Evolutionary conservation across 2,113 vertebrate genomes (phyloP), one percentile per base, ranked within the genome.

Genomic region (Ramphastos sulfuratus): DNA sequence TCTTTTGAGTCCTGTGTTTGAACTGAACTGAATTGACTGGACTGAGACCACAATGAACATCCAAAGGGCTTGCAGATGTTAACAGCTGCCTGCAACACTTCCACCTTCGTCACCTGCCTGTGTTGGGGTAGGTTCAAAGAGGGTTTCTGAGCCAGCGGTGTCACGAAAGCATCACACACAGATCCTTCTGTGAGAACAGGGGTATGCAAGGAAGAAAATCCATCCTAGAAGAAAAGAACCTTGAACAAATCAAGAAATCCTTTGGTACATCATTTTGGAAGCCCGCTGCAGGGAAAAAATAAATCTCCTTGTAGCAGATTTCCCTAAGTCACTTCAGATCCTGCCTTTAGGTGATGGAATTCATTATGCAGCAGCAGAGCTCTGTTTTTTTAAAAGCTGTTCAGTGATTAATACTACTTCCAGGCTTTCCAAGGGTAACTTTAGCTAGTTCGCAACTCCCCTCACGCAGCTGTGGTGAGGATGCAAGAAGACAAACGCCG

Each of bases 1-100:
- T 6, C 11, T 14, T 58, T 5, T 0, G 1, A 33, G 79, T 3
- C 15, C 56, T 13, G 13, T 0, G 1, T 28, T 58, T 23, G 24
- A 50, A 18, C 7, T 5, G 39, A 15, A 8, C 20, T 7, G 46
- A 18, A 12, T 1, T 52, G 50, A 52, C 50, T 12, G 65, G 13
- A 10, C 19, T 18, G 27, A 19, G 54, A 17, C 5, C 50, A 18
- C 44, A 13, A 25, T 64, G 37, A 19, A 21, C 1, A 5, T 30
- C 48, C 50, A 21, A 19, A 7, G 14, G 9, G 4, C 27, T 25
- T 25, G 27, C 16, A 20, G 48, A 27, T 6, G 18, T 13, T 2
- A 10, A 1, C 0, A 73, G 52, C 79, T 85, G 88, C 82, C 88
- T n/a, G 64, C 7, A 42, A 4, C 19, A 1, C 4, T 1, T 48